These are phyloP conservation scores for Oxyruncus cristatus DNA, from an alignment of 2,113 vertebrate species.

Conservation along the genomic window DNA sequence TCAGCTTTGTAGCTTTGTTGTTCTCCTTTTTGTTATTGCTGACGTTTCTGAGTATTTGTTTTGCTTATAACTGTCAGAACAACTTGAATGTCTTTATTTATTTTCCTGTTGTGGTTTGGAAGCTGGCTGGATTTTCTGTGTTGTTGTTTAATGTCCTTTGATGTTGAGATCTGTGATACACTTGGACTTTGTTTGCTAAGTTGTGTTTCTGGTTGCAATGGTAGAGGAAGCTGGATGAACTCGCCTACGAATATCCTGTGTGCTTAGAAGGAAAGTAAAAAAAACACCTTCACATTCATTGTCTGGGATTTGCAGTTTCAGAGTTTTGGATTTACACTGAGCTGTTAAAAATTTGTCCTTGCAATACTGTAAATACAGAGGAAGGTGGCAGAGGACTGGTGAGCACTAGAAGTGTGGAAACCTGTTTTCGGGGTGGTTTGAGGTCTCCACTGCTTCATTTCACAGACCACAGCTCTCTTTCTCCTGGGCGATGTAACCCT, in stretches of 20 bases:
- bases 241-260: background rate
- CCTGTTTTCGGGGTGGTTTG: background rate
- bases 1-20: background rate
- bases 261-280: background rate
- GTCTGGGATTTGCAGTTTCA: background rate
- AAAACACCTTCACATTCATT: background rate
- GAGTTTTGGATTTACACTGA: background rate
- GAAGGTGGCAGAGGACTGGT: background rate
- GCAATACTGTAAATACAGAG: background rate
- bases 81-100: background rate
- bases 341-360: background rate
- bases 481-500: background rate
- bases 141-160: background rate
- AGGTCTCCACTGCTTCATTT: fast-evolving
- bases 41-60: background rate
- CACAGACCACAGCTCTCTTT: background rate
- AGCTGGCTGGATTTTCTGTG: background rate
- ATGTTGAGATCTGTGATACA: background rate
- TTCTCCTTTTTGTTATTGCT: background rate
- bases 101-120: background rate
- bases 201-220: background rate
- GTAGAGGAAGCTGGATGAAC: background rate
- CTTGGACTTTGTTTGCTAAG: background rate
- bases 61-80: background rate
- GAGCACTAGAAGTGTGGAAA: background rate